These are phyloP conservation scores for Teleopsis dalmanni DNA, from an alignment of 1,140 invertebrate genomes.

Conservation along the genomic window DNA sequence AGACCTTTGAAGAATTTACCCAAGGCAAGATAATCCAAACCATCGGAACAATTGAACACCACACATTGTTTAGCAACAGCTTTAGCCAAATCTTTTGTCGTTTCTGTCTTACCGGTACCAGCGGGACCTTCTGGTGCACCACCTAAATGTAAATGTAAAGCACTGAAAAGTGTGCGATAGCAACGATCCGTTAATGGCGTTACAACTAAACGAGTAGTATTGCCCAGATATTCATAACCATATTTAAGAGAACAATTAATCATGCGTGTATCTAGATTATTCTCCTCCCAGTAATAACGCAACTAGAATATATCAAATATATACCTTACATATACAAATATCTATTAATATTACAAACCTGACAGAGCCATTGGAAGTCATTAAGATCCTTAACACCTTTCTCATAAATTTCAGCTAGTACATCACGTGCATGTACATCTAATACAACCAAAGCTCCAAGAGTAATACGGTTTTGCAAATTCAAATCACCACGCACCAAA, in stretches of 20 bases:
- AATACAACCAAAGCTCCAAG: constrained; percentile 83
- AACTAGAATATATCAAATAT: constrained; percentile 46
- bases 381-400: constrained; percentile 60
- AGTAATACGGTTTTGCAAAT: constrained; percentile 82
- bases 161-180: constrained; percentile 87
- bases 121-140: constrained; percentile 93
- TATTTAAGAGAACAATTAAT: constrained; percentile 86
- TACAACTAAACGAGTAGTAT: constrained; percentile 78
- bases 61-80: constrained; percentile 94
- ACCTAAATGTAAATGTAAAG: constrained; percentile 73
- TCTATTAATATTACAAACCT: constrained; percentile 34
- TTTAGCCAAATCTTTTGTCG: constrained; percentile 93
- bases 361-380: constrained; percentile 89
- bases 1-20: constrained; percentile 97
- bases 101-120: constrained; percentile 94
- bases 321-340: background rate
- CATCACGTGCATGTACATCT: constrained; percentile 88
- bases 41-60: constrained; percentile 93
- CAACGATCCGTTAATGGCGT: constrained; percentile 89
- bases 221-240: constrained; percentile 94
- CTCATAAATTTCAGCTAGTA: constrained; percentile 63
- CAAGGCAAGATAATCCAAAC: constrained; percentile 84
- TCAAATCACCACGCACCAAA: constrained; percentile 78
- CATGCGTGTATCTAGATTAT: constrained; percentile 71
- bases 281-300: constrained; percentile 91